Conservation (phyloP, 2,888 invertebrate species). For the Cephus runcator region DNA sequence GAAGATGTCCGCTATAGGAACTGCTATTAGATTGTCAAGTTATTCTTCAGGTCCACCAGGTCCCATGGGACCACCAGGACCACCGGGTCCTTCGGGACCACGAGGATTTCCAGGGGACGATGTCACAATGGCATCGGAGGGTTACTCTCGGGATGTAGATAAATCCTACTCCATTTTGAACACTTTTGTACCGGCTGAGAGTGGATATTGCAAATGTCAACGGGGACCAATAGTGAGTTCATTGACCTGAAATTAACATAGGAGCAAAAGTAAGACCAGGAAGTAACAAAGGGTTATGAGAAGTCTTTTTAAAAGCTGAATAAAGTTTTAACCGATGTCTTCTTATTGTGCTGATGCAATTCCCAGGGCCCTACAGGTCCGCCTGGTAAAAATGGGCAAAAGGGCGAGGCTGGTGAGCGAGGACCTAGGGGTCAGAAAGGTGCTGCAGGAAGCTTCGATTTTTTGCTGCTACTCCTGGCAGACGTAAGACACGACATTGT, state of each 20-base stretch:
- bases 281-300: neutral
- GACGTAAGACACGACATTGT: slow-evolving; percentile 74
- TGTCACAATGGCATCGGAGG: slow-evolving; percentile 15
- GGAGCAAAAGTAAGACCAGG: neutral
- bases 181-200: slow-evolving; percentile 71
- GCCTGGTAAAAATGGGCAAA: slow-evolving; percentile 71
- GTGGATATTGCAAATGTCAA: slow-evolving; percentile 74
- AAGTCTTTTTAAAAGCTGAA: neutral
- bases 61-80: slow-evolving; percentile 66
- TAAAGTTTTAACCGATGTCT: neutral
- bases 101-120: slow-evolving; percentile 63
- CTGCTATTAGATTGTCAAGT: slow-evolving; percentile 67
- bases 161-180: slow-evolving; percentile 71
- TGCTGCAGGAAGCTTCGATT: slow-evolving; percentile 73
- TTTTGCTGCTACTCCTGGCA: slow-evolving; percentile 73
- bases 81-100: slow-evolving; percentile 64
- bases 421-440: slow-evolving; percentile 72
- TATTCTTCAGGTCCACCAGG: slow-evolving; percentile 69
- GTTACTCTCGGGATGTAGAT: slow-evolving; percentile 48
- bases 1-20: slow-evolving; percentile 68
- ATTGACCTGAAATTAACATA: neutral
- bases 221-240: slow-evolving; percentile 72
- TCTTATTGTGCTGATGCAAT: slow-evolving; percentile 4
- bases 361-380: slow-evolving; percentile 73
- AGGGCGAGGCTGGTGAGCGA: slow-evolving; percentile 71